phyloP scores from a whole-genome alignment of 2,888 invertebrate genomes.

The Siphlonurus alternatus region DNA sequence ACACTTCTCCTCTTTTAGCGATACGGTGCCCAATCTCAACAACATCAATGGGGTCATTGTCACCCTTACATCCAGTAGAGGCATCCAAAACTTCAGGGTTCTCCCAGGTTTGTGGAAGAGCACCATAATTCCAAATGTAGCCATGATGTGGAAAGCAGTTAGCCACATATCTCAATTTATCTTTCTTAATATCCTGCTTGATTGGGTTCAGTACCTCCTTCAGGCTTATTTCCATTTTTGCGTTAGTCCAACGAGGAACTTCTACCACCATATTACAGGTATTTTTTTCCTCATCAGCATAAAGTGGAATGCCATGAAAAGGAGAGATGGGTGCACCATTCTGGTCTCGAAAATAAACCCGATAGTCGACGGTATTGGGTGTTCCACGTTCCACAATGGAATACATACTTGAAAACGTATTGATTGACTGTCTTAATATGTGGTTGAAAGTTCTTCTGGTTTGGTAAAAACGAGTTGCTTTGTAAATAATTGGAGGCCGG shows the following conservation, averaged over 20 bases:
- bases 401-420: conserved; percentile 4
- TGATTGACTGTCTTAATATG: no score
- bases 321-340: conserved; percentile 34
- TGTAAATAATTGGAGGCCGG: no score
- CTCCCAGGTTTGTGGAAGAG: conserved; percentile 48
- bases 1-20: conserved; percentile 28
- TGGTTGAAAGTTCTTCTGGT: no score
- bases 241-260: conserved; percentile 44
- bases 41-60: conserved; percentile 44
- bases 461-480: no score
- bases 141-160: conserved; percentile 47
- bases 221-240: conserved; percentile 43
- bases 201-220: conserved; percentile 39
- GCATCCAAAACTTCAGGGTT: conserved; percentile 33
- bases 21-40: conserved; percentile 40
- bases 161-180: conserved; percentile 37
- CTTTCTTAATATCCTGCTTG: conserved; percentile 44
- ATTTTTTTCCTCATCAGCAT: conserved; percentile 23
- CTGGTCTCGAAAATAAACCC: conserved; percentile 31
- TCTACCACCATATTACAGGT: conserved; percentile 45
- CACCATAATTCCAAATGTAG: conserved; percentile 50
- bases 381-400: conserved; percentile 24
- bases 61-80: conserved; percentile 36
- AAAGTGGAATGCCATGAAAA: conserved; percentile 43
- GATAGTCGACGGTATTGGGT: conserved; percentile 29